Evolutionary conservation across 2,888 invertebrate genomes (phyloP), one percentile per base, ranked within the genome.

Genomic region (Encarsia formosa): DNA sequence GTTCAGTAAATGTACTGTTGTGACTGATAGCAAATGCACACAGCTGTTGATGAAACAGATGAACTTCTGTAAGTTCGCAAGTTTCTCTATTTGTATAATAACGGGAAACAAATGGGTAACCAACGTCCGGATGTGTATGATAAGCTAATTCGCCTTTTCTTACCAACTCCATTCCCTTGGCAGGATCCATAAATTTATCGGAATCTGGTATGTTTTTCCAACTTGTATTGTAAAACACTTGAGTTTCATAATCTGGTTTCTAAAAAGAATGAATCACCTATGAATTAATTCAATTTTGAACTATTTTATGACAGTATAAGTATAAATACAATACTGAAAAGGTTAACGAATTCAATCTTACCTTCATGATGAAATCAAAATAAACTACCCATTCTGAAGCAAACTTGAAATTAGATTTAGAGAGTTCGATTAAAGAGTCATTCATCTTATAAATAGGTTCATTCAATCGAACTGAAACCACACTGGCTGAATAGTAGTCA

Each of bases 391-490:
- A 65, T 24, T 70, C 70, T 0, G 68, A 66, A 3, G 63, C 63
- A 2, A 69, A 54, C 45, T 57, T 61, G 9, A 71, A 34, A 22
- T 64, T 56, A 24, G 65, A 63, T 16, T 63, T 59, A 0, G 63
- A 59, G 4, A 71, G 60, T 15, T 66, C 61, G 4, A 61, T 62
- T 2, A 71, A 58, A 1, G 69, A 69, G 57, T 71, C 70, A 40
- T 71, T 70, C 58, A 70, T 68, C 60, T 67, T 70, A 3, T 64
- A 64, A 4, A 69, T 59, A 2, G 71, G 70, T 35, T 66, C 60
- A 48, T 63, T 68, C 8, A 71, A 57, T 32, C 69, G 64, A 6
- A 65, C 65, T 1, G 71, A 70, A 5, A 71, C 70, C 4, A 71
- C 63, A 44, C 66, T 67, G 4, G 63, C 69, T 2, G 68, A 65